Evolutionary conservation across 2,888 invertebrate species (phyloP).

Genomic region (Brassicogethes aeneus): DNA sequence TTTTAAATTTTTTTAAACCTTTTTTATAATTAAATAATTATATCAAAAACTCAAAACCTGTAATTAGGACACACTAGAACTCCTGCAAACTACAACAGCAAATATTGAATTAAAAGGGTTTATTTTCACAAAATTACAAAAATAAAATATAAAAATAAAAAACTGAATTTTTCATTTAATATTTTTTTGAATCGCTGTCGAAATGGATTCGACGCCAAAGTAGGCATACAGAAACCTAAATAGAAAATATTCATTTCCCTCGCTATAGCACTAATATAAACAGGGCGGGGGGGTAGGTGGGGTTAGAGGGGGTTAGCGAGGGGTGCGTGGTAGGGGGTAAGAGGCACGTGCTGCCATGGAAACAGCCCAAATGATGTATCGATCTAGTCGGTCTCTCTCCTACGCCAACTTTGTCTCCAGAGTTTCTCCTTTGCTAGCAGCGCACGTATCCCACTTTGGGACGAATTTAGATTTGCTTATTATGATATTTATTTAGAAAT

Average conservation of each 20-base stretch:
- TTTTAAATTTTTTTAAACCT: too few relatives aligned
- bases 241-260: conserved; percentile 40
- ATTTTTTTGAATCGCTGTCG: neutral
- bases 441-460: too few relatives aligned
- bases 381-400: conserved; percentile 40
- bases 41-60: too few relatives aligned
- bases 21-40: too few relatives aligned
- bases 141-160: too few relatives aligned
- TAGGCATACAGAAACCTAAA: conserved; percentile 32
- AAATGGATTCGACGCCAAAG: conserved; percentile 5
- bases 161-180: too few relatives aligned
- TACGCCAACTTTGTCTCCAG: conserved; percentile 23
- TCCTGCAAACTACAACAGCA: too few relatives aligned
- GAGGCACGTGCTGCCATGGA: conserved; percentile 45
- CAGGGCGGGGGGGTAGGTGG: conserved; percentile 25
- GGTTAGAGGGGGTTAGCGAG: conserved; percentile 24
- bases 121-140: too few relatives aligned
- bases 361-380: conserved; percentile 47
- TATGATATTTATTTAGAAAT: too few relatives aligned
- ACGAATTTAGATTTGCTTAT: too few relatives aligned
- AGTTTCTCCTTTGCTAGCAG: neutral
- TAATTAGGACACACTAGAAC: too few relatives aligned
- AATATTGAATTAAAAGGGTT: too few relatives aligned
- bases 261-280: conserved; percentile 38
- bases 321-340: conserved; percentile 32